phyloP scores from a whole-genome alignment of 35 echinoderm and acorn worm species.

The Apostichopus japonicus region DNA sequence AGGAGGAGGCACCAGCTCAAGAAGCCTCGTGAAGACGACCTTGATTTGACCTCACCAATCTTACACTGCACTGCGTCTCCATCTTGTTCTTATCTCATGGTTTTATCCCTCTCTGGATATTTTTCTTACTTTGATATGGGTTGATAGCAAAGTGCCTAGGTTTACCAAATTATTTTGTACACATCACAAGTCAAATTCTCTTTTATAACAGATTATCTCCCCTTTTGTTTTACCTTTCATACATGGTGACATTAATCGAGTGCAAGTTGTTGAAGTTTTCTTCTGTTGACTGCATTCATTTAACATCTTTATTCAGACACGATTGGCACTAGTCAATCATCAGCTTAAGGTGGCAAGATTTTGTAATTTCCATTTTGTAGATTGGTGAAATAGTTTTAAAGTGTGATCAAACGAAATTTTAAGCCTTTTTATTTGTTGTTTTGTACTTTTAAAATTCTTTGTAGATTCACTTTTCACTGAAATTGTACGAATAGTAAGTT shows the following conservation, averaged over 20 bases:
- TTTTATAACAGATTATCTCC: slow-evolving; percentile 11
- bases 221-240: neutral
- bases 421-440: slow-evolving; percentile 27
- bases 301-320: slow-evolving; percentile 6
- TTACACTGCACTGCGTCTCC: slow-evolving; percentile 41
- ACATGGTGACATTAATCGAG: neutral
- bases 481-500: slow-evolving; percentile 44
- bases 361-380: neutral
- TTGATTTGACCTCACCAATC: neutral
- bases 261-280: neutral
- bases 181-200: slow-evolving; percentile 15
- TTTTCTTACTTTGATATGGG: slow-evolving; percentile 36
- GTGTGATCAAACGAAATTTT: slow-evolving; percentile 35
- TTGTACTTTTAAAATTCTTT: slow-evolving; percentile 44
- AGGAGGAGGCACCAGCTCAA: slow-evolving; percentile 27
- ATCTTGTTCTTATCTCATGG: slow-evolving; percentile 44
- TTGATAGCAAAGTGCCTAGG: slow-evolving; percentile 51
- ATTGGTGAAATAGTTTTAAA: slow-evolving; percentile 22
- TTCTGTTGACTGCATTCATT: neutral
- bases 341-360: neutral
- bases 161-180: slow-evolving; percentile 36
- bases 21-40: slow-evolving; percentile 40
- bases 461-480: slow-evolving; percentile 50
- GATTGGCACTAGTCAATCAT: slow-evolving; percentile 4
- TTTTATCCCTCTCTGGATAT: slow-evolving; percentile 24